A percentile compares a stretch with the other conserved stretches of the same genome.
Conservation (phyloP, 2,888 invertebrate species). For the Lissocephala sabroskyi region DNA sequence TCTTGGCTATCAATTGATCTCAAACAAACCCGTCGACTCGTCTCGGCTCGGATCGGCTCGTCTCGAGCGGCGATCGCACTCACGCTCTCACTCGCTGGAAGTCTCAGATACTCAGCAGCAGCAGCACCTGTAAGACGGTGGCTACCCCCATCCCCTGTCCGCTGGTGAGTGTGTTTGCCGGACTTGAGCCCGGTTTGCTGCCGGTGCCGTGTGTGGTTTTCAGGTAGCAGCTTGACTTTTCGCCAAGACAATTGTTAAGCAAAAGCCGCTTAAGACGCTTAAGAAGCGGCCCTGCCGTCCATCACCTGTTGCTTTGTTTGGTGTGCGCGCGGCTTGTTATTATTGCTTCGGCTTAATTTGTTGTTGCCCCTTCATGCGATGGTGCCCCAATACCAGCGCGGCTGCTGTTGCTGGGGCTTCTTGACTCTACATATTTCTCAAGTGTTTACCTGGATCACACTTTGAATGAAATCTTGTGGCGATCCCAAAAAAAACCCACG, state of each 20-base stretch:
- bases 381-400: constrained; percentile 2
- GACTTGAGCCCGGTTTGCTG: background rate
- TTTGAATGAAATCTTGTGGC: constrained; percentile 22
- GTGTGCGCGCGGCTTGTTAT: constrained; percentile 14
- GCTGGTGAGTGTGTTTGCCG: background rate
- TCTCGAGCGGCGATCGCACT: background rate
- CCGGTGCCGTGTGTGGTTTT: constrained; percentile 12
- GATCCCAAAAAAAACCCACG: constrained; percentile 17
- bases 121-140: background rate
- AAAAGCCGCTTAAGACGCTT: constrained; percentile 28
- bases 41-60: constrained; percentile 21
- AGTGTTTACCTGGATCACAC: constrained; percentile 23
- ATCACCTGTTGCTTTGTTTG: constrained; percentile 52
- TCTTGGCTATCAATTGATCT: constrained; percentile 49
- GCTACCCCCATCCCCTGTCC: background rate
- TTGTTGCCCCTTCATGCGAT: constrained; percentile 10
- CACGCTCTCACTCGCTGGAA: background rate
- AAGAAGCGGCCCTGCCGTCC: constrained; percentile 30
- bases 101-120: background rate
- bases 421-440: constrained; percentile 12
- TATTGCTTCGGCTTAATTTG: constrained; percentile 5
- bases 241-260: constrained; percentile 32
- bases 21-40: constrained; percentile 46
- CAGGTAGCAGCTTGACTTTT: constrained; percentile 56
- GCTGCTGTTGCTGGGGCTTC: constrained; percentile 7